Base-by-base conservation (phyloP, 2,888 invertebrate species). In the Artemia sp. region DNA sequence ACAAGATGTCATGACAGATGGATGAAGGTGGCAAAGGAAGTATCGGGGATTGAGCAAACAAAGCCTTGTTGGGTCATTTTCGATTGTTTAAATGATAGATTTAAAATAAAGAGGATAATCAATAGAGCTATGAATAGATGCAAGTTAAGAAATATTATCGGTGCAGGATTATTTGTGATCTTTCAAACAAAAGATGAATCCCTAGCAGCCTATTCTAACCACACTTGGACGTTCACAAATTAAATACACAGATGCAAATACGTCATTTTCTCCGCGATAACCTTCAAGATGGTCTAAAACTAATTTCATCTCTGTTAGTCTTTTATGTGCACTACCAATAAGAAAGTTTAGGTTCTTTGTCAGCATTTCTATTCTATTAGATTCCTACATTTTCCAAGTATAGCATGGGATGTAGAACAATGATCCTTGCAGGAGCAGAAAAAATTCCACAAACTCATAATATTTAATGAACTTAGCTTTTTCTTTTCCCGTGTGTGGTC, bases 341-440 rank as follows among this genome's bases (percentile, higher is more conserved):
- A 72, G 67, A 50, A 71, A 58, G 74, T 50, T 76, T 81, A 92
- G 84, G 8, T 91, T 91, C 72, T 90, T 90, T 51, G 90, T 88
- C 74, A 92, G 89, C 85, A 88, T 88, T 74, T 90, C 85, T 72
- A 92, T 84, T 52, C 73, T 73, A 9, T 74, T 74, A 52, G 74
- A 75, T 72, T 77, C 77, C 68, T 74, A 73, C 10, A 72, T 72
- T 68, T 76, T 77, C 78, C 78, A 78, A 12, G 77, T 69, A 70
- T 73, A 74, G 66, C 76, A 74, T 0, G 78, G 77, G 12, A 75
- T 66, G 53, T 75, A 74, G 72, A 77, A 78, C 68, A 76, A 72
- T 24, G 76, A 70, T 6, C 75, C 77, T 72, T 77, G 77, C 24
- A 77, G 73, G 72, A 77, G 76, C 10, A 78, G 74, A 38, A 77